phyloP scores from a whole-genome alignment of 2,888 invertebrate species.

The Poecilus cupreus region DNA sequence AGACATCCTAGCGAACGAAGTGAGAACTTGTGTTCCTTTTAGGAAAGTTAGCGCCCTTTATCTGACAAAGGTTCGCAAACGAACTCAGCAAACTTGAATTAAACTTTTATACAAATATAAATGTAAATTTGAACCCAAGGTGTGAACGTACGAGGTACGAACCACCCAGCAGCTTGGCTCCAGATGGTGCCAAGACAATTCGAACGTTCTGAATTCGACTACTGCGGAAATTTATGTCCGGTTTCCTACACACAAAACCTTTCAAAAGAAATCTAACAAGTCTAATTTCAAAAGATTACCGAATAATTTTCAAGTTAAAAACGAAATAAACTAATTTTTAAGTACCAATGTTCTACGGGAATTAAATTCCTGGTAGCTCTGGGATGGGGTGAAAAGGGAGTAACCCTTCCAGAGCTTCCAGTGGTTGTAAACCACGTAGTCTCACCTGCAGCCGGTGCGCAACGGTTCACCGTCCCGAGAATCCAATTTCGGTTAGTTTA shows the following conservation, averaged over 20 bases:
- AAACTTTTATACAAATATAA: slow-evolving; percentile 57
- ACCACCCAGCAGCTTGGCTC: neutral
- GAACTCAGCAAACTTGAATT: slow-evolving; percentile 36
- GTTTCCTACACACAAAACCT: too few relatives aligned
- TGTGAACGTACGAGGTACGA: neutral
- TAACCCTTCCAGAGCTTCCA: neutral
- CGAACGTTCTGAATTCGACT: neutral
- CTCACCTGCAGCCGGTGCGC: slow-evolving; percentile 25
- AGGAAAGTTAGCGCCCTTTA: slow-evolving; percentile 43
- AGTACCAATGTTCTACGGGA: too few relatives aligned
- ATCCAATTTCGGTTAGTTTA: slow-evolving; percentile 56
- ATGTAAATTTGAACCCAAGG: slow-evolving; percentile 45
- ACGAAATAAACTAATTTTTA: too few relatives aligned
- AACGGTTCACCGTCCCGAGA: slow-evolving; percentile 4
- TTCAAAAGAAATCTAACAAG: too few relatives aligned
- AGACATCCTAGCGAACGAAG: slow-evolving; percentile 42
- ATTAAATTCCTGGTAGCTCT: too few relatives aligned
- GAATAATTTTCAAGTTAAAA: too few relatives aligned
- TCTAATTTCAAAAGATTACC: too few relatives aligned
- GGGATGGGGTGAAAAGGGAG: too few relatives aligned
- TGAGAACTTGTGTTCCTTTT: slow-evolving; percentile 40
- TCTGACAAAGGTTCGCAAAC: slow-evolving; percentile 41
- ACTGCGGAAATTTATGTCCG: too few relatives aligned
- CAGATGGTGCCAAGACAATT: neutral
- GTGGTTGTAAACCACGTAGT: slow-evolving; percentile 2